A percentile compares a stretch with the other conserved stretches of the same genome.
Evolutionary conservation across 2,797 vertebrate genomes (phyloP).

Genomic region (Brotula barbata): DNA sequence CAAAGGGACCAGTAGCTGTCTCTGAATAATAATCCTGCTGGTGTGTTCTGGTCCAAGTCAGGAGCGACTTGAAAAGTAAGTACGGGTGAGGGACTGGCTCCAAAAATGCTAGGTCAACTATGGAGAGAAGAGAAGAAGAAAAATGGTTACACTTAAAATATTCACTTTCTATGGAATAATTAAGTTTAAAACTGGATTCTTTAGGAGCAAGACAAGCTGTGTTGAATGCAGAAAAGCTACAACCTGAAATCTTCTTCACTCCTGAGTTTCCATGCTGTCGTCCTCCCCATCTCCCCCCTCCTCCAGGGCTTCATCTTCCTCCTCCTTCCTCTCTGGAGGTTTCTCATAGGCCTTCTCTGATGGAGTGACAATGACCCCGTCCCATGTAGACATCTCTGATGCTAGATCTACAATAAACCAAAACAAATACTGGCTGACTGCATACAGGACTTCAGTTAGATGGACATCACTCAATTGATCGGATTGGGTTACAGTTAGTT

Average conservation of each 20-base stretch:
- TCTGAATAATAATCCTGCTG: constrained; percentile 8
- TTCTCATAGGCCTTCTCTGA: constrained; percentile 98
- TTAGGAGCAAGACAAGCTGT: no score
- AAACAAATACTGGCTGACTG: no score
- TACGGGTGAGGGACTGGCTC: neutral
- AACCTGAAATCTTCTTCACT: constrained; percentile 74
- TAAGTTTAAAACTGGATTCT: no score
- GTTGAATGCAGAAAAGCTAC: neutral
- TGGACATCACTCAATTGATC: no score
- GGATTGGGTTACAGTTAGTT: no score
- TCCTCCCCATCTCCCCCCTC: constrained; percentile 90
- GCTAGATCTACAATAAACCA: constrained; percentile 81
- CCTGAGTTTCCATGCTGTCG: constrained; percentile 96
- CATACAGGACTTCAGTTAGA: no score
- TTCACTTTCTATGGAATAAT: no score
- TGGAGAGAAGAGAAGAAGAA: neutral
- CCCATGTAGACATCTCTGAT: constrained; percentile 96
- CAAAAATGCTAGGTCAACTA: neutral
- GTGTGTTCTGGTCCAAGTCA: constrained; percentile 12
- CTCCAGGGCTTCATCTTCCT: constrained; percentile 91
- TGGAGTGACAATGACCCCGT: constrained; percentile 95
- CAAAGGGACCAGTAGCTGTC: neutral
- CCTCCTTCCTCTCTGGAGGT: constrained; percentile 95
- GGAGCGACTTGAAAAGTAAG: neutral
- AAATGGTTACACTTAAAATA: neutral